Conservation (phyloP, 23 tunicate species). For the Halocynthia roretzi region DNA sequence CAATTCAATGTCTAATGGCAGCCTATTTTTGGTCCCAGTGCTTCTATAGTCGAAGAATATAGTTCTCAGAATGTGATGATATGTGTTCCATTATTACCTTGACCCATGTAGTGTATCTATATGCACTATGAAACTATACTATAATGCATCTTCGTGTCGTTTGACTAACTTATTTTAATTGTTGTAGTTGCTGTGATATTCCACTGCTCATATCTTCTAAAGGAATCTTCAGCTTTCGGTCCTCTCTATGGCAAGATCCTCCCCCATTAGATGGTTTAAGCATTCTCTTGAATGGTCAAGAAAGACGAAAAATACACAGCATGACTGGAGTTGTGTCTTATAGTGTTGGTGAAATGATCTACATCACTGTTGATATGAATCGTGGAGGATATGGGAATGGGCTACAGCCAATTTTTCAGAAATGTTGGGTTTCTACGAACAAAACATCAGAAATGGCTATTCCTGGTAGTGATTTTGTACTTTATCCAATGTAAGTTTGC, state of each 20-base stretch:
- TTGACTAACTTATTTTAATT: too few relatives aligned
- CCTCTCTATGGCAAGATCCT: background rate
- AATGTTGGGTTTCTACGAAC: background rate
- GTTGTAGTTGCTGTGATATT: background rate
- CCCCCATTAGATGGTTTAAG: background rate
- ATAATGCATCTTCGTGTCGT: too few relatives aligned
- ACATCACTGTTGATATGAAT: background rate
- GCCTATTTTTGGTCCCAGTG: too few relatives aligned
- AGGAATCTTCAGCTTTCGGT: slow-evolving; percentile 3
- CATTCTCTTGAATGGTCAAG: background rate
- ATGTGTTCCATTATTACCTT: too few relatives aligned
- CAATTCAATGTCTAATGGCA: too few relatives aligned
- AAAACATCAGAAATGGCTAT: background rate
- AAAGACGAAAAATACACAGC: background rate
- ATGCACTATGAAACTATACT: too few relatives aligned
- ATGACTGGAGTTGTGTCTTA: background rate
- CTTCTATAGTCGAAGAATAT: too few relatives aligned
- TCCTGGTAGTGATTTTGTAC: background rate
- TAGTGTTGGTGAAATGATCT: slow-evolving; percentile 1
- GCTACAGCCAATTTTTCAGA: background rate
- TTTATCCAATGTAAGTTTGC: background rate
- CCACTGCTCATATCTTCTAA: background rate
- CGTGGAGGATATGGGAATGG: background rate
- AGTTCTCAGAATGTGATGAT: too few relatives aligned
- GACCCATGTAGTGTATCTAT: too few relatives aligned